These are phyloP conservation scores for Apolygus lucorum DNA, from an alignment of 1,140 invertebrate species.

Conservation along the genomic window DNA sequence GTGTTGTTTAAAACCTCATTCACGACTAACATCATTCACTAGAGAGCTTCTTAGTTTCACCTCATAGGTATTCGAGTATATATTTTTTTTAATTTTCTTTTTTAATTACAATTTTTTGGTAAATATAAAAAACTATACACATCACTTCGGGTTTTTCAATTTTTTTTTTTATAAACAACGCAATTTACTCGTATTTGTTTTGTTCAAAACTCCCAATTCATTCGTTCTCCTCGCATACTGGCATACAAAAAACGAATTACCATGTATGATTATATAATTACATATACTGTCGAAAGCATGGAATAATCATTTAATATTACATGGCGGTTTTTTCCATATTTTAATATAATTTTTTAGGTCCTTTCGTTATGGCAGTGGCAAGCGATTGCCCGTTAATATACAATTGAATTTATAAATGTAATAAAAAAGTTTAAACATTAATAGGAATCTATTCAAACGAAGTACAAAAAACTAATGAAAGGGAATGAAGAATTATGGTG, in stretches of 20 bases:
- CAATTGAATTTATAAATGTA: constrained; percentile 21
- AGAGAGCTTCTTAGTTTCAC: constrained; percentile 1
- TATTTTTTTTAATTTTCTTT: background rate
- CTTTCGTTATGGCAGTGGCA: constrained; percentile 31
- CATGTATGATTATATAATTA: background rate
- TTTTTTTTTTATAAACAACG: constrained; percentile 3
- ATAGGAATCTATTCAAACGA: constrained; percentile 22
- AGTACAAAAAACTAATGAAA: constrained; percentile 17
- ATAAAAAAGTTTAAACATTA: background rate
- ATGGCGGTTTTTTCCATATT: constrained; percentile 24
- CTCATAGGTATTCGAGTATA: background rate
- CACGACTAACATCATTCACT: background rate
- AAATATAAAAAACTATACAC: constrained; percentile 6
- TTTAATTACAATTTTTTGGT: background rate
- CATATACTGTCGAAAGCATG: constrained; percentile 8
- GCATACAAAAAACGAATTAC: background rate
- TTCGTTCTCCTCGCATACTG: too few relatives aligned
- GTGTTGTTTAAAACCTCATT: background rate
- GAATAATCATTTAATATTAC: constrained; percentile 20
- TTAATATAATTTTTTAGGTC: constrained; percentile 27
- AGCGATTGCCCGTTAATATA: constrained; percentile 28
- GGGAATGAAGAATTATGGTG: constrained; percentile 30
- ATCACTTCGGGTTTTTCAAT: background rate
- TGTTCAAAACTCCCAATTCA: background rate
- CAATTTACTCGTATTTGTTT: background rate